A percentile compares a stretch with the other conserved stretches of the same genome.
Conservation (phyloP, 2,113 vertebrate species). For the Hiodon alosoides region DNA sequence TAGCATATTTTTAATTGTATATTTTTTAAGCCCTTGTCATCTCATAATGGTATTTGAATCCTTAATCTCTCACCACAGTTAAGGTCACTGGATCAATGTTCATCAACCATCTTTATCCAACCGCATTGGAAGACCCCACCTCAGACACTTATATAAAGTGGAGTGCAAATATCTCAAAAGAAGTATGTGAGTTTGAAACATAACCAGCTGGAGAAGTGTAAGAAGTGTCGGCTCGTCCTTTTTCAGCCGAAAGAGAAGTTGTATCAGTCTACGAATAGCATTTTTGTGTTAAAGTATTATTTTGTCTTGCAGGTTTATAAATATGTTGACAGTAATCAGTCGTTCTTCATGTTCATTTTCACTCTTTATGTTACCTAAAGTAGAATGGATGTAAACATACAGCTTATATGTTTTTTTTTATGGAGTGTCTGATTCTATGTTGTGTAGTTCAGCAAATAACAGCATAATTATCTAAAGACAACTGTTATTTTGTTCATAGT, state of each 20-base stretch:
- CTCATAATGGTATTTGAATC: background rate
- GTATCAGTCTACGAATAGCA: no score
- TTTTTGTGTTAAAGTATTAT: no score
- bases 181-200: background rate
- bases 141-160: fast-evolving
- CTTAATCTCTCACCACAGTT: constrained; percentile 30
- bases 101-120: fast-evolving
- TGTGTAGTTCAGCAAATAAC: background rate
- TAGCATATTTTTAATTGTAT: constrained; percentile 8
- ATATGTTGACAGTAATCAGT: no score
- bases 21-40: background rate
- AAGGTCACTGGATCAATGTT: background rate
- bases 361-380: background rate
- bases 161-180: fast-evolving
- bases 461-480: background rate
- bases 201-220: no score
- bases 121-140: fast-evolving
- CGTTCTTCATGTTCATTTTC: no score
- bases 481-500: constrained; percentile 33
- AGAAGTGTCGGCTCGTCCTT: no score
- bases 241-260: no score
- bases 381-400: background rate
- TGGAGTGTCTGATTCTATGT: background rate
- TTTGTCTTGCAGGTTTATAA: no score
- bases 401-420: background rate